phyloP scores from a whole-genome alignment of 2,888 invertebrate genomes.

The Synergus japonicus region DNA sequence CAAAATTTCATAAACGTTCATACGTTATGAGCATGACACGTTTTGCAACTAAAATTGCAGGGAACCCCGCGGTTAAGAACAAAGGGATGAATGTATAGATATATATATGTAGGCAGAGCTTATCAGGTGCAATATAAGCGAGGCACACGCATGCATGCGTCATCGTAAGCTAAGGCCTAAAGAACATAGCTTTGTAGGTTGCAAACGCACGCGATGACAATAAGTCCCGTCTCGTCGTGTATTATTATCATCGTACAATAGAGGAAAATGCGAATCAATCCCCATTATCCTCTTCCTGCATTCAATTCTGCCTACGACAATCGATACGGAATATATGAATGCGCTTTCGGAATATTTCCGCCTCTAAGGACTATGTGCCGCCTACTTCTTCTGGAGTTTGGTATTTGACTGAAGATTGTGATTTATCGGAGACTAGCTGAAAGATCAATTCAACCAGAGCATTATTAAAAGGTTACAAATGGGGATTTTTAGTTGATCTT shows the following conservation, averaged over 20 bases:
- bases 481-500: neutral
- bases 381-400: conserved; percentile 31
- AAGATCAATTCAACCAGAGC: neutral
- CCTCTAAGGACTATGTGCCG: conserved; percentile 29
- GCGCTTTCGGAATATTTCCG: conserved; percentile 35
- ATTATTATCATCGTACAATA: conserved; percentile 36
- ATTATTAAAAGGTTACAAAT: neutral
- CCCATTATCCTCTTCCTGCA: conserved; percentile 33
- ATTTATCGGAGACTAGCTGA: conserved; percentile 4
- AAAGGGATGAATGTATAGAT: conserved; percentile 44
- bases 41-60: conserved; percentile 22
- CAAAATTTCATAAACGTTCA: conserved; percentile 24
- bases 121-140: conserved; percentile 56
- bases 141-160: conserved; percentile 47
- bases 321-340: conserved; percentile 37
- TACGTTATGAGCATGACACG: conserved; percentile 25
- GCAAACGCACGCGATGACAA: conserved; percentile 32
- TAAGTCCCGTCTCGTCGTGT: conserved; percentile 30
- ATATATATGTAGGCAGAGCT: conserved; percentile 35
- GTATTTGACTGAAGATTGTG: conserved; percentile 25
- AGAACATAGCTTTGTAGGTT: neutral
- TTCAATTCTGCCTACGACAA: conserved; percentile 20
- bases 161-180: conserved; percentile 20
- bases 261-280: conserved; percentile 39
- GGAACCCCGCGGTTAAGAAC: conserved; percentile 25